Base-by-base conservation (phyloP, 2,888 invertebrate species). In the Protodeltote pygarga region DNA sequence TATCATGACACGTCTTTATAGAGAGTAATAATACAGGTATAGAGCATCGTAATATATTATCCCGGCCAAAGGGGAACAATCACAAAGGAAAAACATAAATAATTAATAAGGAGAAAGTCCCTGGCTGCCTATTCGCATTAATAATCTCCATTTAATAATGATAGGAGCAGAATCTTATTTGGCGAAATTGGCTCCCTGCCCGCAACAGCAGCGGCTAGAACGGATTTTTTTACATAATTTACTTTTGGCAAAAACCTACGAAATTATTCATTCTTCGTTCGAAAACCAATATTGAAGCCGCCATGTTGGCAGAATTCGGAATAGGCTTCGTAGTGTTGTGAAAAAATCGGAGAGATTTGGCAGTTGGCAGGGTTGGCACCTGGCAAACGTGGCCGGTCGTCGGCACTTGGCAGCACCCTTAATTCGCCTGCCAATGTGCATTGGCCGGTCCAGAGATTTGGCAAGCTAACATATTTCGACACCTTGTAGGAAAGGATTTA, bases 281-380 rank as follows among this genome's bases (percentile, higher is more conserved):
- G 62, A 57, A 71, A 69, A 70, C 66, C 67, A 69, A 71, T 71
- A 71, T 71, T 54, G 65, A 48, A 23, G 29, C 54, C 29, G 54
- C 60, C 55, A 55, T 64, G 58, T 62, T 65, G 60, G 64, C 62
- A 66, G 65, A 65, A 68, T 73, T 52, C 52, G 62, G 59, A 64
- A 62, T 62, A 66, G 73, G 64, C 71, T 55, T 54, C 59, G 35
- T 52, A 50, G 35, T 53, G 39, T 46, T 51, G 42, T 52, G 44
- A 54, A 65, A 68, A 60, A 72, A 62, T 32, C 39, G 14, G 44
- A 42, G 51, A 66, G 63, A 57, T 60, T 73, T 72, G 67, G 69
- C 64, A 67, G 55, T 84, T 81, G 83, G 83, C 83, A 77, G 65
- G 51, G 65, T 75, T n/a, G n/a, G n/a, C n/a, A 83, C 81, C 83